A percentile compares a stretch with the other conserved stretches of the same genome.
phyloP scores from a whole-genome alignment of 2,797 vertebrate genomes.

The Aulostomus chinensis region DNA sequence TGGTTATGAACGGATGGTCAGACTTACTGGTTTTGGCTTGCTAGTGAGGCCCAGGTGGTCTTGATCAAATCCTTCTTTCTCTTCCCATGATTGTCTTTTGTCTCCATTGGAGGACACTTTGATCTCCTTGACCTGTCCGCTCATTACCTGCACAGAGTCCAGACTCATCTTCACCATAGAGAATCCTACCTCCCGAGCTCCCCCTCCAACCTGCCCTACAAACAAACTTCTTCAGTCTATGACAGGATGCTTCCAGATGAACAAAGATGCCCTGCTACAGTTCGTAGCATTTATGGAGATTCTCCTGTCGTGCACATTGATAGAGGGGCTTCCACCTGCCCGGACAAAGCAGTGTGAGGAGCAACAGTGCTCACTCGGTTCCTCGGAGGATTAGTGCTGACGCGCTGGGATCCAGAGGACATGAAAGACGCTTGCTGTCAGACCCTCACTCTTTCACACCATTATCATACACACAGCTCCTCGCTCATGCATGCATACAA shows the following conservation, averaged over 20 bases:
- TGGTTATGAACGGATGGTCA: neutral
- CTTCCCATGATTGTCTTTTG: slow-evolving; percentile 74
- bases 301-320: neutral
- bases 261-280: slow-evolving; percentile 9
- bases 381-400: slow-evolving; percentile 40
- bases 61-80: slow-evolving; percentile 60
- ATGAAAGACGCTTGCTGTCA: slow-evolving; percentile 4
- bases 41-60: slow-evolving; percentile 79
- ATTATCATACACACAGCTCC: slow-evolving; percentile 13
- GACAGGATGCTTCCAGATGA: neutral
- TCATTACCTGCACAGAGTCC: slow-evolving; percentile 77
- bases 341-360: slow-evolving; percentile 21
- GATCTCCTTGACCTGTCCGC: slow-evolving; percentile 67
- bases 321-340: slow-evolving; percentile 26
- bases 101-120: slow-evolving; percentile 76
- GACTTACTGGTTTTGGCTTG: slow-evolving; percentile 90
- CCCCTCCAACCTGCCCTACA: neutral
- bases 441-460: slow-evolving; percentile 16
- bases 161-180: slow-evolving; percentile 80
- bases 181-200: slow-evolving; percentile 3
- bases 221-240: neutral
- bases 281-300: slow-evolving; percentile 11
- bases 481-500: neutral
- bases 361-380: slow-evolving; percentile 6
- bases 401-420: slow-evolving; percentile 35